Percentiles rank a stretch among this genome's conserved stretches.
Conservation (phyloP, 2,888 invertebrate species). For the Sepiola atlantica region DNA sequence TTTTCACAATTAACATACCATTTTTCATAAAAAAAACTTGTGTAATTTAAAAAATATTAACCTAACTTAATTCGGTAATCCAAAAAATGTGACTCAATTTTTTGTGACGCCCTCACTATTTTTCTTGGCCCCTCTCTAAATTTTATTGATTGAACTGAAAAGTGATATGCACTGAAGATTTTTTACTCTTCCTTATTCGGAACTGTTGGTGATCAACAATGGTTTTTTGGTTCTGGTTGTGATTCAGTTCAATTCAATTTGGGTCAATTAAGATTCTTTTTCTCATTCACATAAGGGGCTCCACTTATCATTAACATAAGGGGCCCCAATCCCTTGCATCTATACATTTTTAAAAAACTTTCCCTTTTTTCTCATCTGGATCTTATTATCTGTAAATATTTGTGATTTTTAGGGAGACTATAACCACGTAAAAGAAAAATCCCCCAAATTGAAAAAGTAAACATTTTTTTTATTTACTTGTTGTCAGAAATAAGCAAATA, state of each 20-base stretch:
- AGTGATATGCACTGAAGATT: background rate
- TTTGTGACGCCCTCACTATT: too few relatives aligned
- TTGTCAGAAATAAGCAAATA: too few relatives aligned
- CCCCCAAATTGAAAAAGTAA: background rate
- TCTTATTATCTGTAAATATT: background rate
- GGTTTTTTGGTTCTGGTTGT: background rate
- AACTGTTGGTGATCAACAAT: background rate
- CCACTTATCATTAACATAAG: background rate
- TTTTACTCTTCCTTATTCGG: background rate
- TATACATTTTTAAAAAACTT: too few relatives aligned
- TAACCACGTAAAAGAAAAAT: constrained; percentile 13
- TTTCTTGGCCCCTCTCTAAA: too few relatives aligned
- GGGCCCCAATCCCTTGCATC: too few relatives aligned
- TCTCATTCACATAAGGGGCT: background rate
- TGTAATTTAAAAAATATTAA: too few relatives aligned
- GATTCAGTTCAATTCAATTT: background rate
- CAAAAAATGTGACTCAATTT: too few relatives aligned
- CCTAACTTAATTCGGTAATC: too few relatives aligned
- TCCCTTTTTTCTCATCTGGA: background rate
- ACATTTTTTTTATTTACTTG: background rate
- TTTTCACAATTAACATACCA: too few relatives aligned
- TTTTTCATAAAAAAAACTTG: too few relatives aligned
- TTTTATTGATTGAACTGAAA: background rate
- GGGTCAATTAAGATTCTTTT: background rate
- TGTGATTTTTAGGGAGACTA: background rate